Conservation (phyloP, 2,797 vertebrate genomes). For the Rhinoraja longicauda region DNA sequence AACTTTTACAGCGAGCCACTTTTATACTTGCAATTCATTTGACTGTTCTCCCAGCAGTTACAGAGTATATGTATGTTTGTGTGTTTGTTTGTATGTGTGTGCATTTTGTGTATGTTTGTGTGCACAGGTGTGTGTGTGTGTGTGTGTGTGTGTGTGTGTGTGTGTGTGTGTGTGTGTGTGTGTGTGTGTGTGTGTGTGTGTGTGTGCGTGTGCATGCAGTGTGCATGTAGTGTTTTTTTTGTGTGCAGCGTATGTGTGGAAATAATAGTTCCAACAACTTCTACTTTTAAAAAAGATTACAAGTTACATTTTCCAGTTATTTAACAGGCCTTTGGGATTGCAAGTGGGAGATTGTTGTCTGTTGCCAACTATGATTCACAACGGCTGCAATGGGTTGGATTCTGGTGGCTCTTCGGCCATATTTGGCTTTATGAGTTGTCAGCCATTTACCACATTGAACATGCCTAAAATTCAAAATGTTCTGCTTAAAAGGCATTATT, state of each 20-base stretch:
- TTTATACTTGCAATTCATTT: no score
- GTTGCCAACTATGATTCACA: conserved; percentile 26
- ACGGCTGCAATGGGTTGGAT: not conserved
- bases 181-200: no score
- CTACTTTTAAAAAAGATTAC: conserved; percentile 1
- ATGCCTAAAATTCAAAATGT: not conserved
- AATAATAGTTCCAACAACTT: not conserved
- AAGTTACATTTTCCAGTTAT: not conserved
- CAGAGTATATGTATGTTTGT: no score
- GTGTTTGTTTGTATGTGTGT: no score
- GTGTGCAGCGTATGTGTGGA: not conserved
- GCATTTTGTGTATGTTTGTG: no score
- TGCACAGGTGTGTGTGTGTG: no score
- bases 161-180: no score
- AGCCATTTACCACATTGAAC: not conserved
- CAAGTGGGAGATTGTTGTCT: not conserved
- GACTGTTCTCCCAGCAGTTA: no score
- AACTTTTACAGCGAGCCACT: no score
- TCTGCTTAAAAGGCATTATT: conserved; percentile 30
- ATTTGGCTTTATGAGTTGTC: conserved; percentile 16
- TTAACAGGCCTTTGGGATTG: conserved; percentile 11
- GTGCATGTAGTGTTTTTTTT: not conserved
- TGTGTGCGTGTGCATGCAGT: not conserved
- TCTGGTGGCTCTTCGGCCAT: conserved; percentile 9
- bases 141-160: no score